phyloP scores from a whole-genome alignment of 2,113 vertebrate genomes.

The Ptyas mucosa region DNA sequence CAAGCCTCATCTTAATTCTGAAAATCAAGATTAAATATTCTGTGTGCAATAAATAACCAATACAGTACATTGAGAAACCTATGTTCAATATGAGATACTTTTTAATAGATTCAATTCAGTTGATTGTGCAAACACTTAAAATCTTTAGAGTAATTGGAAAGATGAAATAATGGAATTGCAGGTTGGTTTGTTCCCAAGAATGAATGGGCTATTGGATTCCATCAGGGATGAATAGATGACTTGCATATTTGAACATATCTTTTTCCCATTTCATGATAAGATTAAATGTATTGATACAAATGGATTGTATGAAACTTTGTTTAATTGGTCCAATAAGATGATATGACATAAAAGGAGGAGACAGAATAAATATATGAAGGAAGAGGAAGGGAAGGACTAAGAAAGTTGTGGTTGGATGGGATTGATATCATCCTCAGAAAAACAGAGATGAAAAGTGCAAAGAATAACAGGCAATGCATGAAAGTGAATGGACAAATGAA shows the following conservation, averaged over 20 bases:
- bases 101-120: background rate
- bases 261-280: background rate
- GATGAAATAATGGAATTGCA: background rate
- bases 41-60: background rate
- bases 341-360: background rate
- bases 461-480: background rate
- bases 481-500: background rate
- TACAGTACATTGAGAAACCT: background rate
- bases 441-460: background rate
- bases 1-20: background rate
- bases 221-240: background rate
- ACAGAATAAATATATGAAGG: background rate
- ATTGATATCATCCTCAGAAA: background rate
- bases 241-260: too few relatives aligned
- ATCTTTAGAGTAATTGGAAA: background rate
- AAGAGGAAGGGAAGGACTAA: background rate
- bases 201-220: too few relatives aligned
- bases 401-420: background rate
- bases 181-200: background rate
- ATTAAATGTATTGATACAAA: background rate
- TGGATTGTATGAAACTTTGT: background rate
- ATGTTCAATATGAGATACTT: background rate
- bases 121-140: background rate
- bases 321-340: background rate
- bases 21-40: background rate